phyloP scores from a whole-genome alignment of 2,888 invertebrate species.

The Hedya salicella region DNA sequence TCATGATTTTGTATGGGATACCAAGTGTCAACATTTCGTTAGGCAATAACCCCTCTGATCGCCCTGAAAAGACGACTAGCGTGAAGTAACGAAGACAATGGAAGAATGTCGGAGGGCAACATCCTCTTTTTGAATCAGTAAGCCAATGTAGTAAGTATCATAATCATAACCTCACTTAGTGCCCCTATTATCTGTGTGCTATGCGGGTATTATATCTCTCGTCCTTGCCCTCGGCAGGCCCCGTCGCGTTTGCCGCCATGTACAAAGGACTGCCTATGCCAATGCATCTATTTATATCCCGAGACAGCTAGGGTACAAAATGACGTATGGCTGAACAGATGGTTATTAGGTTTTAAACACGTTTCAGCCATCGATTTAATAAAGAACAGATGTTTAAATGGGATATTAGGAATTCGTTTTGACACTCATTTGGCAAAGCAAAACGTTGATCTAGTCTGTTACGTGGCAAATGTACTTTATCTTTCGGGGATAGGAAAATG shows the following conservation, averaged over 20 bases:
- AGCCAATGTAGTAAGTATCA: background rate
- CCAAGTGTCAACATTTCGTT: too few relatives aligned
- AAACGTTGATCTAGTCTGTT: too few relatives aligned
- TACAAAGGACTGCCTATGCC: constrained; percentile 16
- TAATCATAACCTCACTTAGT: background rate
- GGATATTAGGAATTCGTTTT: background rate
- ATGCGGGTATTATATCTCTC: constrained; percentile 8
- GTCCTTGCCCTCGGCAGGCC: constrained; percentile 29
- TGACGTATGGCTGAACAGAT: background rate
- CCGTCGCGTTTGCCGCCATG: constrained; percentile 29
- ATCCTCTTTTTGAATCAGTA: too few relatives aligned
- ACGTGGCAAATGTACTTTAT: too few relatives aligned
- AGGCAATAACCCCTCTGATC: too few relatives aligned
- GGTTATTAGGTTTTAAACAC: constrained; percentile 20
- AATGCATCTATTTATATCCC: constrained; percentile 34
- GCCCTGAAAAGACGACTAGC: too few relatives aligned
- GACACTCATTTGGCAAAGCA: background rate
- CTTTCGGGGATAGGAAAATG: too few relatives aligned
- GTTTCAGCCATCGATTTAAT: constrained; percentile 4
- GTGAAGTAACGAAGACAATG: too few relatives aligned
- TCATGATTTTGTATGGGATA: too few relatives aligned
- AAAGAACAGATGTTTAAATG: background rate
- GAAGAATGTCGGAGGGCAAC: too few relatives aligned
- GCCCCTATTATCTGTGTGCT: constrained; percentile 4
- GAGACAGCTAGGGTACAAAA: constrained; percentile 1